Percentiles rank a stretch among this genome's conserved stretches.
phyloP scores from a whole-genome alignment of 2,113 vertebrate species.

The Sinocyclocheilus anophthalmus region DNA sequence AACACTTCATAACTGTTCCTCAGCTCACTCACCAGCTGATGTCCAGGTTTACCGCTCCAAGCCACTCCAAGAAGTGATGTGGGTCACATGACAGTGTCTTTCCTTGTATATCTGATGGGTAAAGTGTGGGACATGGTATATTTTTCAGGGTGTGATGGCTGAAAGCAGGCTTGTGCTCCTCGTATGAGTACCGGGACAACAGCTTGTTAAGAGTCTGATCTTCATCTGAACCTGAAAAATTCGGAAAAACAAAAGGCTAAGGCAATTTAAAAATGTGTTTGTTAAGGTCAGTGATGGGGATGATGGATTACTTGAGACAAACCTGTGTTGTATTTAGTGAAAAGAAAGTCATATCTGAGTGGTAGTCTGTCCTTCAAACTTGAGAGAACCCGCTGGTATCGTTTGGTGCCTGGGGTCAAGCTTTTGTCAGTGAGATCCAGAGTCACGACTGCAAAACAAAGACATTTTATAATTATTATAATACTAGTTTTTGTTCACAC shows the following conservation, averaged over 20 bases:
- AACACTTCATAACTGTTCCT: neutral
- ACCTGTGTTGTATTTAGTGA: constrained; percentile 80
- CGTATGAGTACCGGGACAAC: constrained; percentile 79
- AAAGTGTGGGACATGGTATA: constrained; percentile 77
- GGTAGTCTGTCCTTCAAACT: constrained; percentile 84
- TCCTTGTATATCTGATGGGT: constrained; percentile 70
- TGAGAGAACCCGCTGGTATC: constrained; percentile 78
- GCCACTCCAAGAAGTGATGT: constrained; percentile 85
- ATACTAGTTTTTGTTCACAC: neutral
- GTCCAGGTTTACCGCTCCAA: constrained; percentile 80
- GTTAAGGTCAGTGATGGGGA: neutral
- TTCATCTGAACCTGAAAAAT: constrained; percentile 56
- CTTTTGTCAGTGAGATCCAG: constrained; percentile 81
- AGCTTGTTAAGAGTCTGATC: constrained; percentile 74
- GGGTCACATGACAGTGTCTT: constrained; percentile 73
- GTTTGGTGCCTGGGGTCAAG: constrained; percentile 79
- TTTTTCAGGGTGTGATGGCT: constrained; percentile 64
- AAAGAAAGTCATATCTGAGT: constrained; percentile 83
- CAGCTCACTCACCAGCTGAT: constrained; percentile 76
- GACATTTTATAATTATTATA: neutral
- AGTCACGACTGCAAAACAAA: constrained; percentile 67
- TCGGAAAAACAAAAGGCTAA: neutral
- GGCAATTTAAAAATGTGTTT: neutral
- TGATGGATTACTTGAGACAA: neutral
- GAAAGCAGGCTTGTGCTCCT: constrained; percentile 76